Evolutionary conservation across 2,888 invertebrate species (phyloP), one percentile per base, ranked within the genome.

Genomic region (Hirtodrosophila trivittata): DNA sequence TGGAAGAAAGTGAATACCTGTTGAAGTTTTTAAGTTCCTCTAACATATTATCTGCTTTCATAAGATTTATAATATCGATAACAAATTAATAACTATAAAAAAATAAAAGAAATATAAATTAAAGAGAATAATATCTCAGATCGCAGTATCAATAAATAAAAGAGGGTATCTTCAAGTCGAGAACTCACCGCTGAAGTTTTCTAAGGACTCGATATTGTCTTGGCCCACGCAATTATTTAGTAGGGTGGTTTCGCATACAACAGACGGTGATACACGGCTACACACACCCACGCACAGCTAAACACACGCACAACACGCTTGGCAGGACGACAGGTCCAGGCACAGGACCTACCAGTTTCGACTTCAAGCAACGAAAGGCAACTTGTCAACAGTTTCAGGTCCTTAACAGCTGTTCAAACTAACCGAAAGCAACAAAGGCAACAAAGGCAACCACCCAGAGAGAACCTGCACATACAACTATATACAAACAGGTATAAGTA

Each of bases 331-430:
- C 10, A 28, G 50, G 5, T 28, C 7, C 28, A 14, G 41, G 25
- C 10, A 5, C 28, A 37, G 46, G 38, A 33, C 52, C 38, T 14
- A 47, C 26, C 47, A 41, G 33, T 50, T 50, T 14, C 18, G 41
- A 41, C 50, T 50, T n/a, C 25, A 28, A 50, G 33, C 43, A n/a
- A n/a, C 32, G 33, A 52, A 35, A 43, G 35, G 13, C 16, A 38
- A 28, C 43, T 43, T 58, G 51, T 58, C 57, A 58, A 52, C 57
- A 49, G 25, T 46, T 46, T 3, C 10, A 7, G 10, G 21, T 3
- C 1, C 7, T 30, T 16, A 9, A 9, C n/a, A 28, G 28, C 28
- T 28, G 28, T 25, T 6, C 3, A 25, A 25, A 9, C 28, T 9
- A 9, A 28, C 28, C 9, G 28, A 28, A 8, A 7, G 5, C 7